Evolutionary conservation across 37 sponge, comb jelly and placozoan species (phyloP), one percentile per base, ranked within the genome.

Genomic region (Beroe forskalii): DNA sequence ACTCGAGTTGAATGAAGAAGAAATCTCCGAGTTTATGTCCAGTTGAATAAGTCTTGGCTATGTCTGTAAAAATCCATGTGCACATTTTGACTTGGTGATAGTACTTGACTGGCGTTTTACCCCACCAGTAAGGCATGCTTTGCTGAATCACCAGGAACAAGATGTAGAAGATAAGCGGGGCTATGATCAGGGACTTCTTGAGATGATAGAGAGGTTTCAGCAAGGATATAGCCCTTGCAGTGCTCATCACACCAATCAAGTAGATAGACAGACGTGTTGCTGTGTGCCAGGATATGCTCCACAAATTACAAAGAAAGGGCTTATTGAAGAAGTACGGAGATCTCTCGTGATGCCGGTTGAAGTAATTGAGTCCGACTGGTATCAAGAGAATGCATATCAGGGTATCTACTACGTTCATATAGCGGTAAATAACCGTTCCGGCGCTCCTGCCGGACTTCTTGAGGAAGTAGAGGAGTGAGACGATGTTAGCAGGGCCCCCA

Each of bases 1-100:
- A 66, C 28, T 66, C 67, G 28, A 66, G 67, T 24, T 66, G 67
- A 24, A 66, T 66, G 67, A 66, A 66, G 28, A 66, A 25, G 67
- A 66, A 14, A 66, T 66, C 67, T n/a, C 67, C 8, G 23, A 66
- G 8, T 66, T 66, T 66, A 24, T 66, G 67, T 25, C 23, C 27
- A 8, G 20, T 6, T 24, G 67, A 66, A 24, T 27, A 66, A 14
- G 20, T 66, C 6, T 14, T 14, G 6, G 28, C 20, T 14, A 66
- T 66, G 28, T 66, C 67, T 14, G 67, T 8, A 24, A 66, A 66
- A 8, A 24, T 25, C 67, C 67, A 66, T 14, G 67, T 66, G 28
- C 67, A 66, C 6, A 66, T 25, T 14, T 24, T 24, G 6, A 66
- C 28, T 24, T n/a, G 8, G 27, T 66, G 8, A 6, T 8, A 66